phyloP scores from a whole-genome alignment of 2,888 invertebrate genomes.

The Argyresthia albistria region DNA sequence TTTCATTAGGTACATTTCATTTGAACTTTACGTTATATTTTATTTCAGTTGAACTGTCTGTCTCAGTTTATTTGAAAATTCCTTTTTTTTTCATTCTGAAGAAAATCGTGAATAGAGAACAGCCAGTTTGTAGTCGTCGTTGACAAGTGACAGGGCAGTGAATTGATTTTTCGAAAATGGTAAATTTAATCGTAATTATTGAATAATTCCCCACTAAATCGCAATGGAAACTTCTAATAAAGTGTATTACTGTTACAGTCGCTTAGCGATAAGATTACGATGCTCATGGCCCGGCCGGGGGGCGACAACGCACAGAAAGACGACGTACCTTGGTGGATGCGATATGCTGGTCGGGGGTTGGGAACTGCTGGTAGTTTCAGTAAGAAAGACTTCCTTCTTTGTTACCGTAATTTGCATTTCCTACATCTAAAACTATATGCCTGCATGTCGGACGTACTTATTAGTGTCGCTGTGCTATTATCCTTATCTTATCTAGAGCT shows the following conservation, averaged over 20 bases:
- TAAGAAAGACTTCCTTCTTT: constrained; percentile 54
- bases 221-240: constrained; percentile 14
- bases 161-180: constrained; percentile 69
- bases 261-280: constrained; percentile 83
- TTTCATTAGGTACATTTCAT: too few species aligned
- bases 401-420: not conserved
- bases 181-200: constrained; percentile 19
- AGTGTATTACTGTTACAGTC: constrained; percentile 68
- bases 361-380: constrained; percentile 89
- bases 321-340: constrained; percentile 92
- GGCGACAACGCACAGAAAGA: constrained; percentile 84
- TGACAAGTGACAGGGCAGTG: constrained; percentile 31
- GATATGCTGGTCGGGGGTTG: constrained; percentile 86
- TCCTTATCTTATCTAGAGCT: not conserved
- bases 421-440: too few species aligned
- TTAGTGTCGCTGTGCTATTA: not conserved
- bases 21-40: too few species aligned
- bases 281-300: constrained; percentile 86
- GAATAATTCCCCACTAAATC: not conserved
- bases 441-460: not conserved
- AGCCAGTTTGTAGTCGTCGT: not conserved
- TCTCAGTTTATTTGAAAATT: too few species aligned
- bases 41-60: too few species aligned
- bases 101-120: not conserved
- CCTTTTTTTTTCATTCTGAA: too few species aligned